Base-by-base conservation (phyloP, 2,888 invertebrate species). In the Oligia fasciuncula region DNA sequence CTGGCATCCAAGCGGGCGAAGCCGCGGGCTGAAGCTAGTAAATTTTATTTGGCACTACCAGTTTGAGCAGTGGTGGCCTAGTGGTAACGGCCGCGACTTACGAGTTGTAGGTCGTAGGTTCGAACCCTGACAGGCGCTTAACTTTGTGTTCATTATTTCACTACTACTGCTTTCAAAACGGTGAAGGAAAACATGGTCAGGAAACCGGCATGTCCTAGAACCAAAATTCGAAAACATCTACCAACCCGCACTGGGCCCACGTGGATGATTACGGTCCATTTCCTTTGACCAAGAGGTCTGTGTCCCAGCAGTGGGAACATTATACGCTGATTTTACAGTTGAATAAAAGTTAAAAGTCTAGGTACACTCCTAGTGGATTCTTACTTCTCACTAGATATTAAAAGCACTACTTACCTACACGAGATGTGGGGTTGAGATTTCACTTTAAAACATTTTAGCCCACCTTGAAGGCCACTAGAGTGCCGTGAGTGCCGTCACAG, bases 381-480 rank as follows among this genome's bases (percentile, higher is more conserved):
- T 63, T 23, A 43, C 4, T 43, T 46, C 29, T 57, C 11, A 4
- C 23, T 43, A 43, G 17, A 40, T 29, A 1, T 29, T 29, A 60
- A 13, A 76, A 49, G 0, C 23, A 29, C 46, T 66, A 3, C 35
- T 40, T 35, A 63, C 63, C 13, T 46, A 4, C 43, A 46, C 4
- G 35, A 60, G 8, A 76, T 35, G n/a, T 5, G 5, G 8, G 2
- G 23, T n/a, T n/a, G 2, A 54, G 4, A 51, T 35, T 78, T 54
- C n/a, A 54, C 19, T 63, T 4, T 13, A 83, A 57, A 65, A 60
- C 9, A 77, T 63, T 67, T 62, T 9, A 65, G 4, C 60, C 11
- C 29, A 19, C 62, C 49, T 60, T 43, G 19, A 76, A 83, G 23
- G 35, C 54, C 68, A 19, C 57, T 29, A 69, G 9, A n/a, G 19